Evolutionary conservation across 2,113 vertebrate species (phyloP).

Genomic region (Limanda limanda): DNA sequence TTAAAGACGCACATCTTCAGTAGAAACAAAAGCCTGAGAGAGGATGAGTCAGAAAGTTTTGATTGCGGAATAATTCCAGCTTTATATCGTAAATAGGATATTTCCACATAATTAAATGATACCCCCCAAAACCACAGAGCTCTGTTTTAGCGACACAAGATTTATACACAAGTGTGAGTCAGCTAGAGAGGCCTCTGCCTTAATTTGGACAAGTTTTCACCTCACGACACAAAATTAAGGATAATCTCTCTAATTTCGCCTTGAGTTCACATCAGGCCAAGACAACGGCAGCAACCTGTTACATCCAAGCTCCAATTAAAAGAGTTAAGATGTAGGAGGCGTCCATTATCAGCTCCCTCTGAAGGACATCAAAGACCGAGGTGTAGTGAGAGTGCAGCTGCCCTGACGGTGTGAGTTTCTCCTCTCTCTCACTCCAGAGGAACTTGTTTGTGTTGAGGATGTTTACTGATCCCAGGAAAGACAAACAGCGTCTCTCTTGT

Average conservation of each 20-base stretch:
- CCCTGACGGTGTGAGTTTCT: conserved; percentile 79
- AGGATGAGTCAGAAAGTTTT: no score
- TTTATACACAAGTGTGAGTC: background rate
- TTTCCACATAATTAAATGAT: background rate
- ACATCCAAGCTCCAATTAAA: conserved; percentile 75
- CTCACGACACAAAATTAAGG: conserved; percentile 3
- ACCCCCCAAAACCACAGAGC: background rate
- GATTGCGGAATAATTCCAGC: no score
- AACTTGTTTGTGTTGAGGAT: conserved; percentile 83
- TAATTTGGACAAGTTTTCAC: background rate
- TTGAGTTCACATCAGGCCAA: conserved; percentile 32
- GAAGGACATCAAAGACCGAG: conserved; percentile 78
- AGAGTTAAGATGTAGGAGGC: conserved; percentile 78
- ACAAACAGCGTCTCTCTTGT: conserved; percentile 81
- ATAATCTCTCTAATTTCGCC: background rate
- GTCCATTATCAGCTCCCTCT: conserved; percentile 80
- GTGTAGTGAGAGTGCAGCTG: conserved; percentile 84
- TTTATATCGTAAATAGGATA: background rate
- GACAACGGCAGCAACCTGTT: conserved; percentile 59
- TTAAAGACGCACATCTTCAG: no score
- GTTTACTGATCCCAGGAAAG: conserved; percentile 85
- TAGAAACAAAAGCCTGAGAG: no score
- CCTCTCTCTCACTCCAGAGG: conserved; percentile 76
- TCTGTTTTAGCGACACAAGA: background rate
- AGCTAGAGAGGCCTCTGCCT: background rate